phyloP scores from a whole-genome alignment of 2,888 invertebrate species.

The Drosophila infuscata region DNA sequence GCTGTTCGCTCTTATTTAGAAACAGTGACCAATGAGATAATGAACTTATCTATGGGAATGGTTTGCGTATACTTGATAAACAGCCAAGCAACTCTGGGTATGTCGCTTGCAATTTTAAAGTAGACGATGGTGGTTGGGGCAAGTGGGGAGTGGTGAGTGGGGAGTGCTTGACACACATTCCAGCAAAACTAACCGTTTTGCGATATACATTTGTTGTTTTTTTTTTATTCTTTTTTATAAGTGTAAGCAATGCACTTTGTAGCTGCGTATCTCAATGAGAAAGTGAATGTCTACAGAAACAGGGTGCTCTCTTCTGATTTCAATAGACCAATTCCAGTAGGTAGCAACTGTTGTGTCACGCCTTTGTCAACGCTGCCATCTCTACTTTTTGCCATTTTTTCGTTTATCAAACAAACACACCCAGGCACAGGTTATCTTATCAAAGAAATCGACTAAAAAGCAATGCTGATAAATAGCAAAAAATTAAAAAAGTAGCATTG shows the following conservation, averaged over 20 bases:
- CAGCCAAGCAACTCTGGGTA: neutral
- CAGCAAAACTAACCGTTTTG: neutral
- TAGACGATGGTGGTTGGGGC: neutral
- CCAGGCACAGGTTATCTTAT: conserved; percentile 55
- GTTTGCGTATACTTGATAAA: conserved; percentile 45
- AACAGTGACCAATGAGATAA: conserved; percentile 41
- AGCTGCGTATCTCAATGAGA: neutral
- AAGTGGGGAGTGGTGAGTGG: neutral
- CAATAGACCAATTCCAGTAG: neutral
- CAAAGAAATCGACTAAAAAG: conserved; percentile 50
- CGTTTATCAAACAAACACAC: conserved; percentile 10
- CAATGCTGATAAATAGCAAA: conserved; percentile 48
- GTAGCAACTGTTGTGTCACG: neutral
- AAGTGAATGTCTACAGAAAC: neutral
- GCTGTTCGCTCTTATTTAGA: conserved; percentile 5
- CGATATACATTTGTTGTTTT: neutral
- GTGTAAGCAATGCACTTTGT: neutral
- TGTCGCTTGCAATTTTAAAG: conserved; percentile 7
- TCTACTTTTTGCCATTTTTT: conserved; percentile 24
- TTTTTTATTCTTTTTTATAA: too few species aligned
- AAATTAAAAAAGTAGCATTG: conserved; percentile 41
- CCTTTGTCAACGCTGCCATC: neutral
- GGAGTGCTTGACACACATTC: neutral
- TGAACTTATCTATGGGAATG: conserved; percentile 35
- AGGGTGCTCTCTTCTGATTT: neutral